Evolutionary conservation across 2,797 vertebrate species (phyloP).

Genomic region (Hylomyscus alleni): DNA sequence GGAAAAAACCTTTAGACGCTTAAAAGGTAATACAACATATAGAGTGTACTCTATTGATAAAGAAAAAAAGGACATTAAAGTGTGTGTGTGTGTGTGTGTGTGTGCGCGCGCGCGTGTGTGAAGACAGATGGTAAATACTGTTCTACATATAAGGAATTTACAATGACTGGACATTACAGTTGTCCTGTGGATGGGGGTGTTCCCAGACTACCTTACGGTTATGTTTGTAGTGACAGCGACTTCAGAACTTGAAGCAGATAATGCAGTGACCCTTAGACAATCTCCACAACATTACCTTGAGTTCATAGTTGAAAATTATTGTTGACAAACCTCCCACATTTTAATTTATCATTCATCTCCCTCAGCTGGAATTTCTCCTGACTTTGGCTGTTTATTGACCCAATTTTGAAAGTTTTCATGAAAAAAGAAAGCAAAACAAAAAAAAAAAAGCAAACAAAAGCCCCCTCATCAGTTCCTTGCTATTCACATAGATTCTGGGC

Average conservation of each 20-base stretch:
- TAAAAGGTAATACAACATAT: background rate
- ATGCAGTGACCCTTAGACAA: background rate
- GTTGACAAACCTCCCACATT: background rate
- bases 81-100: background rate
- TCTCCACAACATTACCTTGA: background rate
- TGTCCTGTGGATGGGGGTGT: background rate
- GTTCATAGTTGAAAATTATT: background rate
- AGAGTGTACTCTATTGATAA: background rate
- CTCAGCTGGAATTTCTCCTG: background rate
- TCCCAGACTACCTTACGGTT: background rate
- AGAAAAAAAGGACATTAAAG: background rate
- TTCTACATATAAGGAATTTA: background rate
- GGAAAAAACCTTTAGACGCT: background rate
- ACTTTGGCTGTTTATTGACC: background rate
- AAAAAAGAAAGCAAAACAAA: background rate
- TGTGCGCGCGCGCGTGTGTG: background rate
- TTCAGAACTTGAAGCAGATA: background rate
- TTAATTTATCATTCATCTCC: background rate
- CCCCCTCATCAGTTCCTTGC: background rate
- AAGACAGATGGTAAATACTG: no score
- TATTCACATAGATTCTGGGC: background rate
- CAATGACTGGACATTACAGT: background rate
- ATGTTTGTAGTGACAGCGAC: background rate
- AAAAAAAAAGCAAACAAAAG: background rate
- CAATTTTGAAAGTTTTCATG: background rate